A percentile compares a stretch with the other conserved stretches of the same genome.
Evolutionary conservation across 1,140 invertebrate species (phyloP).

Genomic region (Meteorus sp.): DNA sequence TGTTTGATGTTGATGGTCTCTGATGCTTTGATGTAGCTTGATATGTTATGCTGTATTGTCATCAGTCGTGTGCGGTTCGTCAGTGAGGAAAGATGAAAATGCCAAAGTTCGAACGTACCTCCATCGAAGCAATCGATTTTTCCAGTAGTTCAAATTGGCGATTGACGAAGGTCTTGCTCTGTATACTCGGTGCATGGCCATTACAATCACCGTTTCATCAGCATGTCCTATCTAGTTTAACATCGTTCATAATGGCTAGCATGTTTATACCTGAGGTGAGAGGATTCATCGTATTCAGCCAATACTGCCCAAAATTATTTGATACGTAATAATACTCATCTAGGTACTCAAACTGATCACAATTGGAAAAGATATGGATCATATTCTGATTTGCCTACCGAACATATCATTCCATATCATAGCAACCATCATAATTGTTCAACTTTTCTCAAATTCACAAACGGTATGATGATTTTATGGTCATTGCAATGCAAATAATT

Average conservation of each 20-base stretch:
- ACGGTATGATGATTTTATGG: background rate
- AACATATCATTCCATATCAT: background rate
- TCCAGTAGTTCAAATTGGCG: slow-evolving; percentile 9
- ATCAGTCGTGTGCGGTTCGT: no score
- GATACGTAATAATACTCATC: background rate
- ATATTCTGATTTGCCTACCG: background rate
- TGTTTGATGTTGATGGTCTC: no score
- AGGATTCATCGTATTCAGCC: background rate
- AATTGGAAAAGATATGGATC: background rate
- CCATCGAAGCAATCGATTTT: background rate
- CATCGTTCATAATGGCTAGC: background rate
- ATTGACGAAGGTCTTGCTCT: slow-evolving; percentile 4
- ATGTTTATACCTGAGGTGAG: slow-evolving; percentile 14
- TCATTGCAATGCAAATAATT: background rate
- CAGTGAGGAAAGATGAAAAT: no score
- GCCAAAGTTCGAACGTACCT: background rate
- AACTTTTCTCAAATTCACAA: background rate
- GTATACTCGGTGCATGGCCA: slow-evolving; percentile 17
- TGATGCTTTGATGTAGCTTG: no score
- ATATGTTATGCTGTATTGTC: no score
- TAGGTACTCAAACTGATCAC: background rate
- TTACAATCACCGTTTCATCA: background rate
- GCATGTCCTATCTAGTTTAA: background rate
- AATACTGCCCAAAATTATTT: no score
- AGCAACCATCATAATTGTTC: background rate